Evolutionary conservation across 2,888 invertebrate species (phyloP).

Genomic region (Hydroisotoma schaefferi): DNA sequence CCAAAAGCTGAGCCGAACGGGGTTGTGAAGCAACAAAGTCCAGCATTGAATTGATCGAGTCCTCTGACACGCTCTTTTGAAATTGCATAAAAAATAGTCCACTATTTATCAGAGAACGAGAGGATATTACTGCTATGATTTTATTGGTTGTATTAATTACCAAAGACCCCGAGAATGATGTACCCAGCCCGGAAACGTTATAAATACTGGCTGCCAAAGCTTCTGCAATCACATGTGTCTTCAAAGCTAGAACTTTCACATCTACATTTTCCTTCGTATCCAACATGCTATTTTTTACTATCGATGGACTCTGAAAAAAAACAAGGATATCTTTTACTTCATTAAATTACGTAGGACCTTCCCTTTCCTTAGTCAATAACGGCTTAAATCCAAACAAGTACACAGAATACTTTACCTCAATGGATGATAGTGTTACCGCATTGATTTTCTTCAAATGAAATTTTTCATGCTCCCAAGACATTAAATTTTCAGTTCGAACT

Average conservation of each 20-base stretch:
- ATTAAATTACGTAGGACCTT: no score
- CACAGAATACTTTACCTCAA: constrained; percentile 25
- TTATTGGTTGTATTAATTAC: no score
- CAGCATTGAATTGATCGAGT: constrained; percentile 71
- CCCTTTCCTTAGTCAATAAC: no score
- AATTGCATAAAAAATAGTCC: neutral
- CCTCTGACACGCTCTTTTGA: constrained; percentile 67
- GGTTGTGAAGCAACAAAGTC: constrained; percentile 69
- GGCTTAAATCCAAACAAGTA: no score
- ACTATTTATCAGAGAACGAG: neutral
- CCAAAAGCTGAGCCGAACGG: constrained; percentile 69
- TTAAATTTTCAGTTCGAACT: constrained; percentile 83
- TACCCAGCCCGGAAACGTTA: constrained; percentile 61
- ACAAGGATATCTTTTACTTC: neutral
- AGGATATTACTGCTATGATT: no score
- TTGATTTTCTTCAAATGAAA: constrained; percentile 72
- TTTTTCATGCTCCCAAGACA: constrained; percentile 96
- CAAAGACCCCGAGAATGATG: constrained; percentile 70
- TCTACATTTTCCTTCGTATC: constrained; percentile 62
- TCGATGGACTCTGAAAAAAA: constrained; percentile 25
- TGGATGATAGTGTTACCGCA: constrained; percentile 42
- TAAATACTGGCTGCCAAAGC: constrained; percentile 78
- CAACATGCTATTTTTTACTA: constrained; percentile 54
- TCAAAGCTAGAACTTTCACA: constrained; percentile 60
- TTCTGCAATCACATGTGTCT: constrained; percentile 74